Percentiles rank a stretch among this genome's conserved stretches.
Conservation (phyloP, 2,797 vertebrate genomes). For the Mus caroli region DNA sequence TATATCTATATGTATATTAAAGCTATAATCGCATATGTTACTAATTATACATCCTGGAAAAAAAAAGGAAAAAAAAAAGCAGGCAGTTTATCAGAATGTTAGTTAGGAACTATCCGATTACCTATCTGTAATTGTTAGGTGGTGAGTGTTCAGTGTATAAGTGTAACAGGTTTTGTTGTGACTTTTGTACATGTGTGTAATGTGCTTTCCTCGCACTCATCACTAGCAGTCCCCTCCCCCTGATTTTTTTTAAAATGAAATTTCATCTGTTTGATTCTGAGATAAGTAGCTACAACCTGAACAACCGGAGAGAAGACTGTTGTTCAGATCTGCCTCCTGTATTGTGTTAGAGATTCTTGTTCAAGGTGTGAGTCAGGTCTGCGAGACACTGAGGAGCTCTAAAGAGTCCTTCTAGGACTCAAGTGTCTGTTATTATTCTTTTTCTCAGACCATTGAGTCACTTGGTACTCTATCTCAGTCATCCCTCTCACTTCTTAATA, state of each 20-base stretch:
- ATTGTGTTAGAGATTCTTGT: constrained; percentile 2
- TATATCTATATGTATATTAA: not conserved
- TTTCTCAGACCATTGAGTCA: constrained; percentile 32
- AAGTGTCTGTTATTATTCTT: not conserved
- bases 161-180: not conserved
- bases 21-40: not conserved
- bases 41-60: not conserved
- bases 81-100: not conserved
- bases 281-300: constrained; percentile 6
- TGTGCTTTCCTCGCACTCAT: not conserved
- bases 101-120: not conserved
- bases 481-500: not conserved
- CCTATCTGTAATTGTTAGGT: not conserved
- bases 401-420: constrained; percentile 26
- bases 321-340: not conserved
- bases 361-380: not conserved
- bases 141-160: not conserved
- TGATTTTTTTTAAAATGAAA: not conserved
- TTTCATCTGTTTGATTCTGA: constrained; percentile 28
- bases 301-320: not conserved
- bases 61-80: not conserved
- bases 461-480: not conserved
- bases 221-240: not conserved
- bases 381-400: not conserved
- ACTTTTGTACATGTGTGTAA: not conserved